A percentile compares a stretch with the other conserved stretches of the same genome.
Evolutionary conservation across 2,888 invertebrate species (phyloP).

Genomic region (Linnaemya vulpina): DNA sequence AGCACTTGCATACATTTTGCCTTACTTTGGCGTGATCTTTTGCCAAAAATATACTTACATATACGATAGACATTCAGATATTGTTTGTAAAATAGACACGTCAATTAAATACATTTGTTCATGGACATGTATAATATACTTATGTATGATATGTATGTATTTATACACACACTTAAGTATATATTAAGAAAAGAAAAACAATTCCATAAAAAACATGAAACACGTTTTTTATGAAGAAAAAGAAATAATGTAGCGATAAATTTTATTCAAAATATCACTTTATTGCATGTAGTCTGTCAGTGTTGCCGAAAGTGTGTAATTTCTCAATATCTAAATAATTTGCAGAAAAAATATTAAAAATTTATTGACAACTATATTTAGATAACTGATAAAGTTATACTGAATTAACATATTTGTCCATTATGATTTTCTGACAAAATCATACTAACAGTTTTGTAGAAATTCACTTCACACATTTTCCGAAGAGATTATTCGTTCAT

Average conservation of each 20-base stretch:
- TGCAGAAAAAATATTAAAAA: too few relatives aligned
- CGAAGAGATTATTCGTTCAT: too few relatives aligned
- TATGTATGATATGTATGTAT: too few relatives aligned
- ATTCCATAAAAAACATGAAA: background rate
- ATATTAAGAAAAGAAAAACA: background rate
- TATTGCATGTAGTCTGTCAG: background rate
- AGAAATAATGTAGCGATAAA: background rate
- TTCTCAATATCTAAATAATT: background rate
- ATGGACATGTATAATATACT: background rate
- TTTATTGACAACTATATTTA: too few relatives aligned
- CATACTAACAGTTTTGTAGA: too few relatives aligned
- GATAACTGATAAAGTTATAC: too few relatives aligned
- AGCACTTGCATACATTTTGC: background rate
- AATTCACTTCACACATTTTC: too few relatives aligned
- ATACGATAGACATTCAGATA: background rate
- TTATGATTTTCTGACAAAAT: too few relatives aligned
- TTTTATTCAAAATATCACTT: background rate
- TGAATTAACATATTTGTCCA: too few relatives aligned
- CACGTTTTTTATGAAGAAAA: background rate
- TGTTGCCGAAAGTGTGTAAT: background rate
- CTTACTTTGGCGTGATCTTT: background rate
- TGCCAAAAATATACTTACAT: background rate
- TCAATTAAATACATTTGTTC: background rate
- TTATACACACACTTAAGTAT: background rate
- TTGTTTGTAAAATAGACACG: slow-evolving; percentile 2